Base-by-base conservation (phyloP, 2,113 vertebrate genomes). In the Ardeotis arabs region DNA sequence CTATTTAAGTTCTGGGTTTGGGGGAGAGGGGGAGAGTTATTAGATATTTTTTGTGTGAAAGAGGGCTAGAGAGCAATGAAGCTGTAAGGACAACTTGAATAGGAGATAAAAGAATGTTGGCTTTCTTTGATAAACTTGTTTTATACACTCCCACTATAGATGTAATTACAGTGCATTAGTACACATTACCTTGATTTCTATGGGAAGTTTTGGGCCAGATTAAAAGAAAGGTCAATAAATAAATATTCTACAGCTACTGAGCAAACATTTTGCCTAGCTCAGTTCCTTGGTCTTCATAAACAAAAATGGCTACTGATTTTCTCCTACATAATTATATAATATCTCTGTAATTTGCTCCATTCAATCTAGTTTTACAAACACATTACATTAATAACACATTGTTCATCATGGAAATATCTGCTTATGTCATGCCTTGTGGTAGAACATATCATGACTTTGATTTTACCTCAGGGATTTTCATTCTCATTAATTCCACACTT, bases 331-430 rank as follows among this genome's bases (percentile, higher is more conserved):
- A 41, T 50, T 83, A 67, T 63, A 85, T 78, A 74, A 82, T 49
- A 82, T 49, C 7, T 10, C 12, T 60, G 22, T 84, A 52, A 49
- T 90, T 89, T 82, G 4, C 18, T 84, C 22, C 18, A 33, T 77
- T 87, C 45, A 29, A 41, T 82, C 53, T 60, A 58, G 21, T 44
- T 89, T 89, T 91, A 64, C 49, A 89, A 84, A 90, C n/a, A 41
- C 13, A 24, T 39, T 64, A 63, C 33, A 88, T 95, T 55, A 84
- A 72, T 49, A 64, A 9, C 27, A 81, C 23, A 60, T 80, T 80
- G 77, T 63, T 94, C 25, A 55, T 76, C 21, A 66, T 20, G 20
- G 39, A 84, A 93, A 58, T 84, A 92, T 19, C 24, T 76, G 64
- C 31, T 85, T 56, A 18, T 53, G 28, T 56, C 84, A 37, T 58